Evolutionary conservation across 2,113 vertebrate genomes (phyloP).

Genomic region (Phyllostomus hastatus): DNA sequence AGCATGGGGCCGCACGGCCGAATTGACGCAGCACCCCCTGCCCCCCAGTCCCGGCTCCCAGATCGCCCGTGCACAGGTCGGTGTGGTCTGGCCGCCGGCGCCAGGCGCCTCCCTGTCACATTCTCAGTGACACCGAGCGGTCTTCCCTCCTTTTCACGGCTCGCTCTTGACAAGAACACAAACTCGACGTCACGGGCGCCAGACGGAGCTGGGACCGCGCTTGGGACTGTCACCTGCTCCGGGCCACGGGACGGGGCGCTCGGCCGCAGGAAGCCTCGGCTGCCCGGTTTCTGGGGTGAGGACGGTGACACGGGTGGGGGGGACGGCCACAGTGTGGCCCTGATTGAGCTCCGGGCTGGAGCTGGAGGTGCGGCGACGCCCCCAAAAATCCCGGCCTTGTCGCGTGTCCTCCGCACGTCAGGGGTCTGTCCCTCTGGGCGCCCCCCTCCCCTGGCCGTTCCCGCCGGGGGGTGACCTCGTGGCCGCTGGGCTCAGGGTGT

Average conservation of each 20-base stretch:
- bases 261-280: fast-evolving
- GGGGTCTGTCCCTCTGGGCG: fast-evolving
- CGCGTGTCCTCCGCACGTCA: fast-evolving
- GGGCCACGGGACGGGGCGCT: fast-evolving
- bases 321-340: fast-evolving
- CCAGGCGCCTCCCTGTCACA: neutral
- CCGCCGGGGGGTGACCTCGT: fast-evolving
- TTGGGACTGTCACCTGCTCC: neutral
- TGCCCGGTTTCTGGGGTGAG: neutral
- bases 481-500: fast-evolving
- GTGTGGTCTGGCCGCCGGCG: fast-evolving
- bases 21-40: neutral
- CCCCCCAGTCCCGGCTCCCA: neutral
- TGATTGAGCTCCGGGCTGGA: fast-evolving
- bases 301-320: fast-evolving
- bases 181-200: neutral
- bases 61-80: fast-evolving
- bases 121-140: fast-evolving
- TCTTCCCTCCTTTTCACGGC: fast-evolving
- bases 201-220: neutral
- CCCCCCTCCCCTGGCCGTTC: fast-evolving
- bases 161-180: neutral
- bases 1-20: fast-evolving
- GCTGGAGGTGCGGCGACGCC: fast-evolving
- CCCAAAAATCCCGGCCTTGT: fast-evolving